These are phyloP conservation scores for Drosophila atroscutellata DNA, from an alignment of 2,888 invertebrate species.

Conservation along the genomic window DNA sequence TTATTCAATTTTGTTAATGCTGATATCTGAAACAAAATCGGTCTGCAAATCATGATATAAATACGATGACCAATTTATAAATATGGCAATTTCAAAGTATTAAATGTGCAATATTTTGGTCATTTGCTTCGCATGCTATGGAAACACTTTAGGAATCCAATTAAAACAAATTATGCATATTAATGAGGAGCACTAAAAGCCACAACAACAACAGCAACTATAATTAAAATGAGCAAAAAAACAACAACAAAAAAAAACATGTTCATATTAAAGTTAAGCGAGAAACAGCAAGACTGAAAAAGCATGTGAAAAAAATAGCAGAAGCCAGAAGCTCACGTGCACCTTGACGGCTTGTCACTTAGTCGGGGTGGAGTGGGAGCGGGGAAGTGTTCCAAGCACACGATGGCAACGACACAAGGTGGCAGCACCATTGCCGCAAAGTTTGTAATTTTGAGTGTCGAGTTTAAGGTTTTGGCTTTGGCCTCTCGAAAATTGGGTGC, in stretches of 20 bases:
- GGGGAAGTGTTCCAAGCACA: neutral
- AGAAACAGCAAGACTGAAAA: constrained; percentile 15
- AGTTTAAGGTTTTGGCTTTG: constrained; percentile 20
- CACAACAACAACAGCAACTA: neutral
- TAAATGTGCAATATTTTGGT: neutral
- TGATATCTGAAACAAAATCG: neutral
- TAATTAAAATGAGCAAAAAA: constrained; percentile 17
- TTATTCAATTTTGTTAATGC: neutral
- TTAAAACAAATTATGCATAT: constrained; percentile 44
- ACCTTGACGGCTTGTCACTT: constrained; percentile 51
- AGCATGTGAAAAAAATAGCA: constrained; percentile 2
- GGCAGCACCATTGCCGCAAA: constrained; percentile 46
- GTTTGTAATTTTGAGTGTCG: constrained; percentile 61
- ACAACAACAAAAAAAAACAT: constrained; percentile 19
- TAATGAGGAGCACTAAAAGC: constrained; percentile 1
- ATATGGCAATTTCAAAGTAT: neutral
- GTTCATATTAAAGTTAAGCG: constrained; percentile 33
- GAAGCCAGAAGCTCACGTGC: constrained; percentile 44
- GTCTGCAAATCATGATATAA: neutral
- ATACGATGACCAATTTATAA: neutral
- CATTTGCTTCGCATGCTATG: neutral
- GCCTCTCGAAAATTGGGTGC: constrained; percentile 11
- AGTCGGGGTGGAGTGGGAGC: neutral
- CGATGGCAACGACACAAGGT: constrained; percentile 30
- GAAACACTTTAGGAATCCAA: constrained; percentile 29